Base-by-base conservation (phyloP, 2,797 vertebrate genomes). In the Syndactyla subalaris region DNA sequence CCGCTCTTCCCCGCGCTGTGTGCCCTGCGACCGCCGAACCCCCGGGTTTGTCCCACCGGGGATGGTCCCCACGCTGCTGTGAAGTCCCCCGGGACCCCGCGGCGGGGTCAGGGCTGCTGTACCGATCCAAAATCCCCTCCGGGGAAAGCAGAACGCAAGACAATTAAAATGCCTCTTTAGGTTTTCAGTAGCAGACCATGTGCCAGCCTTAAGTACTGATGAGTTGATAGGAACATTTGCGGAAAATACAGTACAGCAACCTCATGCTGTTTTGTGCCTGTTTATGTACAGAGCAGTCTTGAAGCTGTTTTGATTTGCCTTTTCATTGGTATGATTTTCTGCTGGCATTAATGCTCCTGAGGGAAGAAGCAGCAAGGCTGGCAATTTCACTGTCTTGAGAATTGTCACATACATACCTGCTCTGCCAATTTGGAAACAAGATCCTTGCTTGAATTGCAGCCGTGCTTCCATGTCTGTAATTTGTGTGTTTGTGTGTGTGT, bases 301-400 rank as follows among this genome's bases (percentile, higher is more conserved):
- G 5, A 73, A 36, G 76, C 34, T 85, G 91, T 75, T 95, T 91
- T 92, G 88, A 84, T 95, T 94, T 84, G 73, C 82, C 82, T 84
- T 92, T 92, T 91, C 46, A 10, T 19, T 7, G 77, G 29, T 68
- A 43, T 16, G 79, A 76, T 88, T 73, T 88, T 89, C 82, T 91
- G 73, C 73, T 68, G 58, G 36, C 43, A 4, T 73, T 87, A 65
- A 24, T 36, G 76, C 29, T 51, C 0, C 5, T 27, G 65, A 87
- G 68, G 45, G 32, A 79, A 63, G 75, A 88, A 88, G 58, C 36
- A 26, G 45, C 10, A 11, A 74, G 75, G 75, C 68, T 84, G 82
- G 34, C 62, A 65, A 6, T 88, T 73, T 68, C 34, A 46, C 70
- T 70, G 63, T 79, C 72, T 48, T 59, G 38, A 65, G 70, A 61